Evolutionary conservation across 2,797 vertebrate genomes (phyloP).

Genomic region (Pantherophis alleghaniensis): DNA sequence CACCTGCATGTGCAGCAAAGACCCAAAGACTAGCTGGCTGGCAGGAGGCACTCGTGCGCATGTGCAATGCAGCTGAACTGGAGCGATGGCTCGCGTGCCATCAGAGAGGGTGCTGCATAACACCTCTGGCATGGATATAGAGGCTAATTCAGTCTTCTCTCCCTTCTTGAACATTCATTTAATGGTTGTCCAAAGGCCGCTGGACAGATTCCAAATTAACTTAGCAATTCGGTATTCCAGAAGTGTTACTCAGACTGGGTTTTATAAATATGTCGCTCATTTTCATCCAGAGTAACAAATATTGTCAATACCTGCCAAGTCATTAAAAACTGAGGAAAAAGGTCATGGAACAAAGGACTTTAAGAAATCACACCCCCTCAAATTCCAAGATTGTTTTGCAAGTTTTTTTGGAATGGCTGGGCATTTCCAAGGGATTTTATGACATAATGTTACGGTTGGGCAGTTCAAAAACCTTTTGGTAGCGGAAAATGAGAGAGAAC

Average conservation of each 20-base stretch:
- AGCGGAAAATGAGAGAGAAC: too few species aligned
- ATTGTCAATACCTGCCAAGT: accelerated
- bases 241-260: not conserved
- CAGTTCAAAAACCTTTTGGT: not conserved
- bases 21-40: too few species aligned
- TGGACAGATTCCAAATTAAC: not conserved
- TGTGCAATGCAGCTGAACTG: too few species aligned
- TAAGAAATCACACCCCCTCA: not conserved
- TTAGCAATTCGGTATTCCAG: not conserved
- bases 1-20: too few species aligned
- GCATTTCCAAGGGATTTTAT: not conserved
- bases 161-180: not conserved
- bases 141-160: not conserved
- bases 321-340: not conserved
- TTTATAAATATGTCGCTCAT: not conserved
- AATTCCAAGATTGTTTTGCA: too few species aligned
- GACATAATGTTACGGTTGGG: not conserved
- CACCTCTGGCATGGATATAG: too few species aligned
- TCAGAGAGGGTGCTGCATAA: too few species aligned
- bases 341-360: not conserved
- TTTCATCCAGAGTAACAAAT: not conserved
- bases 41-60: too few species aligned
- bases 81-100: too few species aligned
- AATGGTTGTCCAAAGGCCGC: not conserved
- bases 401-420: not conserved